Evolutionary conservation across 2,888 invertebrate species (phyloP), one percentile per base, ranked within the genome.

Genomic region (Drosophila kambysellisi): DNA sequence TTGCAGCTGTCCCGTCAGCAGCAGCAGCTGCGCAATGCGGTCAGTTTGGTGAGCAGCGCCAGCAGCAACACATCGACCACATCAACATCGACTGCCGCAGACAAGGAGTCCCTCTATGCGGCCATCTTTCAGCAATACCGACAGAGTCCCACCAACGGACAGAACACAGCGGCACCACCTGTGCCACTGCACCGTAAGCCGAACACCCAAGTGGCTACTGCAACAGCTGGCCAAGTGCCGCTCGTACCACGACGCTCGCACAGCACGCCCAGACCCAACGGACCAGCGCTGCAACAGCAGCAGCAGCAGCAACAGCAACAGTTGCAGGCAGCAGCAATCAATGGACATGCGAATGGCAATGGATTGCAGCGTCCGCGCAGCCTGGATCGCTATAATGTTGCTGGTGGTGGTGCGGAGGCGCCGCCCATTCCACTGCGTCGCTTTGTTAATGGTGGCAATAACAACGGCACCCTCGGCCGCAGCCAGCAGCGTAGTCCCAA

Each of bases 191-290:
- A 91, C 53, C 80, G 92, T 5, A 91, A 91, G 66, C 61, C 76
- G 3, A 43, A 67, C 29, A 32, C 70, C 8, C 46, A 46, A 32
- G 41, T n/a, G 20, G 33, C 70, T 46, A 46, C 69, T 1, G 15
- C 68, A 33, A 46, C 74, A 39, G 52, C 63, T 41, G 57, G 57
- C 0, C 35, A 69, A n/a, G 51, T 74, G 12, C 85, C 89, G 37
- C 74, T 87, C 48, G 92, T 93, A 41, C 93, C 93, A 1, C 79
- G 93, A 3, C 88, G 93, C 9, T 93, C 93, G 0, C 93, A 93
- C 41, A 93, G 93, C 73, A 93, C 92, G 4, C 93, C 93, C 1
- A 86, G 93, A 3, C 88, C 75, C n/a, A 76, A 62, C 37, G 75
- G 69, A 4, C 76, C 75, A 29, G 64, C 76, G 12, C 41, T 68